A percentile compares a stretch with the other conserved stretches of the same genome.
Evolutionary conservation across 2,797 vertebrate genomes (phyloP).

Genomic region (Gobio occitaniae): DNA sequence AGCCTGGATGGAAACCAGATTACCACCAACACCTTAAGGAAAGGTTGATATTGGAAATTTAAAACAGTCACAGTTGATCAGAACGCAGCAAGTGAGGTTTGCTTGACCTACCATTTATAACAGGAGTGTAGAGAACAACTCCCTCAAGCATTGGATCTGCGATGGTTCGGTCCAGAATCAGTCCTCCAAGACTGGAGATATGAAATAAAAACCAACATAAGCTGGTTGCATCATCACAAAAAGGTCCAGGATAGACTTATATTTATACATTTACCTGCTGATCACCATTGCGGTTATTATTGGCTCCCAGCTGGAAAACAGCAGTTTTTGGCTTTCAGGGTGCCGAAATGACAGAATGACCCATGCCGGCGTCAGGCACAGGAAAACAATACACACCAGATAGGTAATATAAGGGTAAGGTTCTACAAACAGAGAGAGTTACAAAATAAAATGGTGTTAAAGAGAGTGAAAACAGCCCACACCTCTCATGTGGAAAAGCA

Average conservation of each 20-base stretch:
- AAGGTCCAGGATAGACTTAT: neutral
- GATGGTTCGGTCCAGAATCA: slow-evolving; percentile 93
- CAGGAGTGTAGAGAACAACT: slow-evolving; percentile 91
- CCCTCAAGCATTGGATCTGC: slow-evolving; percentile 90
- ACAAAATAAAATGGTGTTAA: neutral
- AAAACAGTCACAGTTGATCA: neutral
- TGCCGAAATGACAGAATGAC: slow-evolving; percentile 87
- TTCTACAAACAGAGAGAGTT: slow-evolving; percentile 73
- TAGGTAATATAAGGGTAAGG: slow-evolving; percentile 85
- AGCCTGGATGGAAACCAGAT: slow-evolving; percentile 93
- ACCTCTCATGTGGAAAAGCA: neutral
- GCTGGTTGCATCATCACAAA: neutral
- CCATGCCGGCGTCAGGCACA: slow-evolving; percentile 92
- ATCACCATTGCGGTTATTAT: slow-evolving; percentile 94
- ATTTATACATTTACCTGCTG: slow-evolving; percentile 83
- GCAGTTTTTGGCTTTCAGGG: slow-evolving; percentile 87
- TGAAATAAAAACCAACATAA: slow-evolving; percentile 14
- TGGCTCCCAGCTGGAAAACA: slow-evolving; percentile 92
- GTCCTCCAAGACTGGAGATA: slow-evolving; percentile 88
- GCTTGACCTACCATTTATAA: slow-evolving; percentile 90
- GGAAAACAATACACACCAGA: slow-evolving; percentile 85
- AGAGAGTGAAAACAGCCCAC: neutral
- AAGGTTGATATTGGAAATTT: slow-evolving; percentile 8
- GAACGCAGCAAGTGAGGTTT: neutral
- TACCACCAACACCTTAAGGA: slow-evolving; percentile 92